A percentile compares a stretch with the other conserved stretches of the same genome.
Conservation (phyloP, 2,888 invertebrate genomes). For the Beris morrisii region DNA sequence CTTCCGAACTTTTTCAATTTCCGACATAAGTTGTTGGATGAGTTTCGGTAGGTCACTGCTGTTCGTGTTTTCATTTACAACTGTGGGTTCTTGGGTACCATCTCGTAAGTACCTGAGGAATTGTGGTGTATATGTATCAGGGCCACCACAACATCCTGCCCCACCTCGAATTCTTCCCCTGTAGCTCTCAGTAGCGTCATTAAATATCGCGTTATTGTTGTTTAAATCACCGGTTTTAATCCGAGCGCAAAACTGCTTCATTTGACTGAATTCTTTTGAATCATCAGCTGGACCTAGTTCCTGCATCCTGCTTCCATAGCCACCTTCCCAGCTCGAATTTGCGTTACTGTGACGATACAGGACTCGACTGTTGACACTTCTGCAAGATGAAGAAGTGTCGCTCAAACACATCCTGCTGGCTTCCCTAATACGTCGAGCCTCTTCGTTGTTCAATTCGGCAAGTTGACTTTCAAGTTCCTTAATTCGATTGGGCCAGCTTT, state of each 20-base stretch:
- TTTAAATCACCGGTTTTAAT: background rate
- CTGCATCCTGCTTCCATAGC: too few species aligned
- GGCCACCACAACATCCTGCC: background rate
- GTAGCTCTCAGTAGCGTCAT: background rate
- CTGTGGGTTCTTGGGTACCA: too few species aligned
- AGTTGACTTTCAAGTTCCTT: conserved; percentile 2
- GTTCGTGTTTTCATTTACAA: too few species aligned
- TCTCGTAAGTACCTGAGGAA: background rate
- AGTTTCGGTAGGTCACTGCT: background rate
- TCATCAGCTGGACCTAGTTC: too few species aligned
- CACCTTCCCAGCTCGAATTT: too few species aligned
- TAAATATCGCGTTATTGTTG: background rate
- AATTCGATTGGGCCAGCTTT: background rate
- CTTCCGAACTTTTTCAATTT: conserved; percentile 6
- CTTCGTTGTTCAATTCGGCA: conserved; percentile 1
- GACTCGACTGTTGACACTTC: too few species aligned
- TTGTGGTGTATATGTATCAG: background rate
- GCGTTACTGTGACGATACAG: too few species aligned
- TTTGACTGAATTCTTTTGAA: background rate
- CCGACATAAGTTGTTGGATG: background rate
- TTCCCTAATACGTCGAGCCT: background rate
- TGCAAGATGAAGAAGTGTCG: background rate
- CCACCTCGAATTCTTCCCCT: background rate
- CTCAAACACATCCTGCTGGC: background rate
- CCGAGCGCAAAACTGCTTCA: background rate